phyloP scores from a whole-genome alignment of 2,888 invertebrate species.

The Phytoseiulus persimilis region DNA sequence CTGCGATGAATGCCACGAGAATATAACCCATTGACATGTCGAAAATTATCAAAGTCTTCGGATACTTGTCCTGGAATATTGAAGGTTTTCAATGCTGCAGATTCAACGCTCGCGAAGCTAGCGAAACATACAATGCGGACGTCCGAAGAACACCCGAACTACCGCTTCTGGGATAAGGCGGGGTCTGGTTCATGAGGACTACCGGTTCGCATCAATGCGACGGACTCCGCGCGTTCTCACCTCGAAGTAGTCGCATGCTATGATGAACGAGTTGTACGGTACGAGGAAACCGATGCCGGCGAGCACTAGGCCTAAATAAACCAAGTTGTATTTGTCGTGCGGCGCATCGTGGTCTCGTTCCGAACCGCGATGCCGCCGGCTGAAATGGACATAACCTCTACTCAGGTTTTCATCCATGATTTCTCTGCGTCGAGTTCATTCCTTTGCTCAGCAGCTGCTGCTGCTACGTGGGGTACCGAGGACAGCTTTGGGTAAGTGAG shows the following conservation, averaged over 20 bases:
- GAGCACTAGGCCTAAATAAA: constrained; percentile 66
- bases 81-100: background rate
- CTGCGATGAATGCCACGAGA: constrained; percentile 76
- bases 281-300: constrained; percentile 81
- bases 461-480: background rate
- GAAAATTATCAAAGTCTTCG: constrained; percentile 73
- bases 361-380: background rate
- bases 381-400: constrained; percentile 44
- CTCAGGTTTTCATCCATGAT: constrained; percentile 45
- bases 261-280: constrained; percentile 88
- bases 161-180: too few relatives aligned
- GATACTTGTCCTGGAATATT: constrained; percentile 68
- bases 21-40: constrained; percentile 89
- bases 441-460: background rate
- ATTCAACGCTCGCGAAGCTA: background rate
- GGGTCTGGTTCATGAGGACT: background rate
- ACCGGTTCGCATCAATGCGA: background rate
- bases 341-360: constrained; percentile 35
- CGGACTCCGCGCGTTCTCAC: constrained; percentile 48
- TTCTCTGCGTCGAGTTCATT: background rate
- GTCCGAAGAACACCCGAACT: too few relatives aligned
- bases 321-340: constrained; percentile 53
- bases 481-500: background rate
- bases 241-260: constrained; percentile 86
- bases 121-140: too few relatives aligned